phyloP scores from a whole-genome alignment of 1,140 invertebrate species.

The Drosophila kurseongensis region DNA sequence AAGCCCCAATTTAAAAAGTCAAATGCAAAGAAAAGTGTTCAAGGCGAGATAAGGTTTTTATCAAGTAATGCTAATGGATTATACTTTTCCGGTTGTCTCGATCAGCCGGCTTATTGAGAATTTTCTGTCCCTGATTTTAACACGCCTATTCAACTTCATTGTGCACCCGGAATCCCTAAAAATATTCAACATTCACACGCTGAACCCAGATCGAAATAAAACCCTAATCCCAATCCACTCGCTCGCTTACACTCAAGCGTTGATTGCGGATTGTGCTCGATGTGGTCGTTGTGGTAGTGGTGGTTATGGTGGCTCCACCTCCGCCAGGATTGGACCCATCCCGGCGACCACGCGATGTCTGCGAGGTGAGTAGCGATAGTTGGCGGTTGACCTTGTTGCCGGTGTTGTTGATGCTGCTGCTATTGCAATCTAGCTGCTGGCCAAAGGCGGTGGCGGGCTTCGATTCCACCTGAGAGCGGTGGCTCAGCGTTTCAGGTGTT shows the following conservation, averaged over 20 bases:
- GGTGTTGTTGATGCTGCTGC: slow-evolving; percentile 58
- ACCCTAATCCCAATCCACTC: slow-evolving; percentile 14
- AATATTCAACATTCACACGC: slow-evolving; percentile 32
- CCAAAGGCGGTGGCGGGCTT: slow-evolving; percentile 77
- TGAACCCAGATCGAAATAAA: slow-evolving; percentile 14
- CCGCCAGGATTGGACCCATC: slow-evolving; percentile 38
- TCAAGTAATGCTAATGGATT: neutral
- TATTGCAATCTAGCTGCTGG: slow-evolving; percentile 81
- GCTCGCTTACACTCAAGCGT: slow-evolving; percentile 80
- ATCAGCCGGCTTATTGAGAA: slow-evolving; percentile 24
- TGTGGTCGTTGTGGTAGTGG: slow-evolving; percentile 32
- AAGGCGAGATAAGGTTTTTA: neutral
- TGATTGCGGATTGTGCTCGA: slow-evolving; percentile 62
- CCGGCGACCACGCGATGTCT: slow-evolving; percentile 57
- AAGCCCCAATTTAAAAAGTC: neutral
- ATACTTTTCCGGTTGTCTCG: neutral
- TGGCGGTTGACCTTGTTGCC: slow-evolving; percentile 78
- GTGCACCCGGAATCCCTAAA: slow-evolving; percentile 12
- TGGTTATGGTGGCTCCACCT: slow-evolving; percentile 42
- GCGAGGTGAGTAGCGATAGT: slow-evolving; percentile 74
- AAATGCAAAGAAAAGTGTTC: neutral
- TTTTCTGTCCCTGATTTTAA: slow-evolving; percentile 2
- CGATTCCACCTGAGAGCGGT: slow-evolving; percentile 54
- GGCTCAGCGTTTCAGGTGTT: slow-evolving; percentile 24
- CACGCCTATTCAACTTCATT: neutral